Base-by-base conservation (phyloP, 2,797 vertebrate species). In the Gobionotothen gibberifrons region DNA sequence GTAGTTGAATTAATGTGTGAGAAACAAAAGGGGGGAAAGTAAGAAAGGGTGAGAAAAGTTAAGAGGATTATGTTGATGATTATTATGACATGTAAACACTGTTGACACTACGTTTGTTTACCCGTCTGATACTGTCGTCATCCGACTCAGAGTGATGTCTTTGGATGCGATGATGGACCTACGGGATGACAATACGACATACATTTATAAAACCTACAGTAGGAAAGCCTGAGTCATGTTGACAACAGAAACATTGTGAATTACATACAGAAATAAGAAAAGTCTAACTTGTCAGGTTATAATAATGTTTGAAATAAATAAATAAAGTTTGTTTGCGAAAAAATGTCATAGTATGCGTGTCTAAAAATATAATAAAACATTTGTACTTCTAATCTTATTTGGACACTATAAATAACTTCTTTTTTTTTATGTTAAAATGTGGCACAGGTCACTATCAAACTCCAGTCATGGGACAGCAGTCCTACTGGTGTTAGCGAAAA, bases 81-180 rank as follows among this genome's bases (percentile, higher is more conserved):
- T 77, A 71, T 58, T 51, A 58, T 42, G 58, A 46, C 0, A 44
- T 68, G 21, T 26, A 61, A 62, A 85, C 78, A 86, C 21, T 58
- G 53, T 48, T 68, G 61, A 55, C 21, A 74, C 57, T 66, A 63
- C 9, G 68, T 85, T 74, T 78, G 88, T 91, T 96, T 97, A 99
- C 98, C 97, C 96, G 93, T 94, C 95, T 96, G 65, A 98, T 81
- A 94, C 97, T 99, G 95, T 99, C 98, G 65, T 99, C 98, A 9
- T 99, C 98, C 14, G 96, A 98, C 89, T 99, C 97, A 0, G 91
- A 95, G 72, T 89, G 95, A 85, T 93, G 93, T 89, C 94, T 94
- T 84, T 82, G 93, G 91, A 89, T 82, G 69, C 93, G 94, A 46
- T 93, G 94, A 78, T 94, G 93, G 39, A 85, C 94, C 97, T 99